Conservation (phyloP, 2,888 invertebrate species). For the Mechanitis mazaeus region DNA sequence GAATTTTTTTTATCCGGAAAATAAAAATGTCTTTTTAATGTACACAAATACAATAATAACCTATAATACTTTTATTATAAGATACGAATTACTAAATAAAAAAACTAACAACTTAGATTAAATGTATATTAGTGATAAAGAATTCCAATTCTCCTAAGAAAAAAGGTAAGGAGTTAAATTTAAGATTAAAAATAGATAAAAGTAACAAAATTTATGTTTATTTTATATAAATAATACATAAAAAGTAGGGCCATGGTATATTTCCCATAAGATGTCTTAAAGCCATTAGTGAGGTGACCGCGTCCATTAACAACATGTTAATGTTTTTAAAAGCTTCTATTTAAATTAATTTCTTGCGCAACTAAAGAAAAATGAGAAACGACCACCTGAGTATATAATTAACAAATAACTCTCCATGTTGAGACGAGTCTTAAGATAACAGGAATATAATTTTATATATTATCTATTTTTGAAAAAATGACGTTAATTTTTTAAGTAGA, state of each 20-base stretch:
- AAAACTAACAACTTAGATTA: too few relatives aligned
- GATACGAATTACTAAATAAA: too few relatives aligned
- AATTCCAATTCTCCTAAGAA: too few relatives aligned
- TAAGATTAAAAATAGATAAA: background rate
- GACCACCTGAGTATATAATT: constrained; percentile 10
- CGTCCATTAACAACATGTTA: constrained; percentile 10
- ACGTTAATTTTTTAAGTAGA: too few relatives aligned
- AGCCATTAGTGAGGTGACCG: constrained; percentile 3
- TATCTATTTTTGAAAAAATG: too few relatives aligned
- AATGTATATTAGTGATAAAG: too few relatives aligned
- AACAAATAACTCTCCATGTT: background rate
- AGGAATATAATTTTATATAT: too few relatives aligned
- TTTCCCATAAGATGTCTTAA: constrained; percentile 5
- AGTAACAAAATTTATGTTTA: constrained; percentile 1
- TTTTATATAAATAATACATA: background rate
- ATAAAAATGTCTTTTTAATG: too few relatives aligned
- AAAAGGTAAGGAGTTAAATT: too few relatives aligned
- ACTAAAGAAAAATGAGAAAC: constrained; percentile 8
- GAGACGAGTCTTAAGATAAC: background rate
- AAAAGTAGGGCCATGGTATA: background rate
- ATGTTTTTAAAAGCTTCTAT: constrained; percentile 12
- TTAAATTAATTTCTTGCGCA: constrained; percentile 15
- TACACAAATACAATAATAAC: too few relatives aligned
- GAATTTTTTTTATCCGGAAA: too few relatives aligned
- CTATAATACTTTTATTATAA: too few relatives aligned